Conservation (phyloP, 2,888 invertebrate genomes). For the Creontiades dilutus region DNA sequence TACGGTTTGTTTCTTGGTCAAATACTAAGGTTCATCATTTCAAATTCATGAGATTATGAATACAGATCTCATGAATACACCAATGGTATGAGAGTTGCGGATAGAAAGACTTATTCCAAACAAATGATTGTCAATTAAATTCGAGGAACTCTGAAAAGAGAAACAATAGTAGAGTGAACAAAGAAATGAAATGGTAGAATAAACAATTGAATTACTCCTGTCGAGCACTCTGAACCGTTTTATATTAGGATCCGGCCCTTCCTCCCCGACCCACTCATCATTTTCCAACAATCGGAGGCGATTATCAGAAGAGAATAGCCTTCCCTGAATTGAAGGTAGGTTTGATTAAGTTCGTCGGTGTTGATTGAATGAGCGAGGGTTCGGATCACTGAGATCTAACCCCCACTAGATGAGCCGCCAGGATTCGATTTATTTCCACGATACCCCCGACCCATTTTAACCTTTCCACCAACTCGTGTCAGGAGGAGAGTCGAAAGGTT, state of each 20-base stretch:
- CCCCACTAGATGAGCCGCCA: background rate
- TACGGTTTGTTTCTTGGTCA: no score
- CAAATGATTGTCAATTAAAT: no score
- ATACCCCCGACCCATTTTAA: background rate
- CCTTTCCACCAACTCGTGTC: slow-evolving; percentile 1
- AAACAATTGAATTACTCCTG: slow-evolving; percentile 10
- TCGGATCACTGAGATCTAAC: slow-evolving; percentile 20
- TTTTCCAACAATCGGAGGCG: slow-evolving; percentile 14
- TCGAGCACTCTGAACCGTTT: background rate
- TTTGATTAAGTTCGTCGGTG: slow-evolving; percentile 26
- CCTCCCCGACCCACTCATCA: background rate
- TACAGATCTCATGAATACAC: no score
- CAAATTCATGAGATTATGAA: no score
- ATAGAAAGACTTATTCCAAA: no score
- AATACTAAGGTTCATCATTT: no score
- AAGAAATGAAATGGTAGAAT: background rate
- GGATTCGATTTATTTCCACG: slow-evolving; percentile 26
- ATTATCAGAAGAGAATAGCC: background rate
- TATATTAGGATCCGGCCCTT: background rate
- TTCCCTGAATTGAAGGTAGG: background rate
- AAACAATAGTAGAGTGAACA: no score
- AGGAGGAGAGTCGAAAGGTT: background rate
- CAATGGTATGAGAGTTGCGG: no score
- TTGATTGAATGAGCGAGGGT: slow-evolving; percentile 32
- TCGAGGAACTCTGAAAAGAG: no score